Percentiles rank a stretch among this genome's conserved stretches.
Conservation (phyloP, 2,113 vertebrate genomes). For the Oxygymnocypris stewartii region DNA sequence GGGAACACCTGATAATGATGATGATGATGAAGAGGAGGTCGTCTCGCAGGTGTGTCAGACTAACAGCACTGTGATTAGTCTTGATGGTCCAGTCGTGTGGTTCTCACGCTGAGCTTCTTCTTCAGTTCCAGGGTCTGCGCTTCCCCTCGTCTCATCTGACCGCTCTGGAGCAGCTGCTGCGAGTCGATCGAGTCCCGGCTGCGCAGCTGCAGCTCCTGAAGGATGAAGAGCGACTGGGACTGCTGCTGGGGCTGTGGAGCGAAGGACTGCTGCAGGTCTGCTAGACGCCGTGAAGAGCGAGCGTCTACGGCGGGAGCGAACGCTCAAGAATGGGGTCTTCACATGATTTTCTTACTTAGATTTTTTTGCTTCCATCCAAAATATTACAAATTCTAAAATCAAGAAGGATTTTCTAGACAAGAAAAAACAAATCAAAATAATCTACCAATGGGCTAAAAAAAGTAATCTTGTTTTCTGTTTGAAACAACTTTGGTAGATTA, state of each 20-base stretch:
- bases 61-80: neutral
- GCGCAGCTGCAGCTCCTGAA: constrained; percentile 76
- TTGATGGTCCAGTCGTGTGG: neutral
- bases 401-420: no score
- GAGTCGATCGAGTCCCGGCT: constrained; percentile 67
- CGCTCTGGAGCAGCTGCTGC: constrained; percentile 83
- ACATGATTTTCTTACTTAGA: no score
- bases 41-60: constrained; percentile 51
- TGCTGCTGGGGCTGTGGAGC: constrained; percentile 85
- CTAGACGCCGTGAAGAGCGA: no score
- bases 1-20: constrained; percentile 68
- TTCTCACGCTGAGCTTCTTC: neutral
- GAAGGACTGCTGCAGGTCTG: constrained; percentile 82
- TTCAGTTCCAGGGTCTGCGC: constrained; percentile 76
- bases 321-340: no score
- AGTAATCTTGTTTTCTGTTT: no score
- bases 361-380: no score
- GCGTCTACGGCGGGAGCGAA: no score
- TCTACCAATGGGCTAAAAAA: no score
- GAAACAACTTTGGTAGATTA: no score
- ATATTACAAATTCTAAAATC: no score
- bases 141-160: constrained; percentile 82
- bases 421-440: no score
- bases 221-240: constrained; percentile 78
- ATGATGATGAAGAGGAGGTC: constrained; percentile 33